These are phyloP conservation scores for Baryphthengus martii DNA, from an alignment of 2,113 vertebrate genomes.

Conservation along the genomic window DNA sequence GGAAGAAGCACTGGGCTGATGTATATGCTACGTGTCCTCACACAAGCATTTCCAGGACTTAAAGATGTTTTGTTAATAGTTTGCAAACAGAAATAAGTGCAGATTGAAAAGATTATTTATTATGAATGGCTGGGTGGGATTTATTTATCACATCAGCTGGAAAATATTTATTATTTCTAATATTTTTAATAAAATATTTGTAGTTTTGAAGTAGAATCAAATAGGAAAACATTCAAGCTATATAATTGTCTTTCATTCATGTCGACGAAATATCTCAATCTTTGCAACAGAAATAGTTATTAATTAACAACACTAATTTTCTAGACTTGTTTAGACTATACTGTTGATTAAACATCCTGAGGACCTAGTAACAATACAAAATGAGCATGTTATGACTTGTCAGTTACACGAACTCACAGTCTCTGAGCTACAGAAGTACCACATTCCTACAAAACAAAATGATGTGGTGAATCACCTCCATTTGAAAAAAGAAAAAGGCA, in stretches of 20 bases:
- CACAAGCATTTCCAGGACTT: neutral
- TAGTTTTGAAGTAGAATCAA: neutral
- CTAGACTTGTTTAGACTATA: constrained; percentile 32
- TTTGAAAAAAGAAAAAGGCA: neutral
- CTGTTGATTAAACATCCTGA: constrained; percentile 25
- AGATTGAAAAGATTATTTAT: neutral
- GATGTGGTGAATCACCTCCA: neutral
- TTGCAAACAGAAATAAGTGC: neutral
- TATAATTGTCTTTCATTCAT: neutral
- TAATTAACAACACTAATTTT: constrained; percentile 33
- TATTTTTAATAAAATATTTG: neutral
- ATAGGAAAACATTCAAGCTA: neutral
- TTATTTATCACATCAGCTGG: neutral
- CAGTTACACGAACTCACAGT: neutral
- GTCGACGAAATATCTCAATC: neutral
- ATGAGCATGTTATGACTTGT: neutral
- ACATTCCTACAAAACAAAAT: neutral
- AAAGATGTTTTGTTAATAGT: neutral
- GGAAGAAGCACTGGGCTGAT: neutral
- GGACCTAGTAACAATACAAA: neutral
- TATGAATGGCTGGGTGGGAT: neutral
- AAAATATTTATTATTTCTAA: neutral
- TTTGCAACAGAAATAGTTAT: neutral
- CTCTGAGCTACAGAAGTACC: neutral
- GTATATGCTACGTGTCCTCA: neutral